phyloP scores from a whole-genome alignment of 1,140 invertebrate species.

The Drosophila lowei region DNA sequence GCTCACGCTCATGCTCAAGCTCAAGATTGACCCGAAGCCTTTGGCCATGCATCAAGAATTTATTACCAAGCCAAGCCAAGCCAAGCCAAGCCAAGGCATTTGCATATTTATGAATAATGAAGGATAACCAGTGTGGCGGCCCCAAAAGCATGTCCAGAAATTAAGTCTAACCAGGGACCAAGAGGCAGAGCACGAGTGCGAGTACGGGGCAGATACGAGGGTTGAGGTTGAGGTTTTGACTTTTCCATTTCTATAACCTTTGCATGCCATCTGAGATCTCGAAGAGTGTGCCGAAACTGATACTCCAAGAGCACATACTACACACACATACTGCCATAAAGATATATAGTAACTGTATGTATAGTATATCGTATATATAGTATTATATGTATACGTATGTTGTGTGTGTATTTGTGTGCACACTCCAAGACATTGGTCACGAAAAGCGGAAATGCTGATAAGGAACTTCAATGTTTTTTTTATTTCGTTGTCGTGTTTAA shows the following conservation, averaged over 20 bases:
- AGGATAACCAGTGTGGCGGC: constrained; percentile 58
- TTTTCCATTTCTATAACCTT: constrained; percentile 80
- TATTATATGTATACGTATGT: background rate
- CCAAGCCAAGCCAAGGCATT: constrained; percentile 32
- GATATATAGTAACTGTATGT: no score
- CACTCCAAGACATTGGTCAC: constrained; percentile 80
- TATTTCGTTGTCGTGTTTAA: constrained; percentile 83
- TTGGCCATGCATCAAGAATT: constrained; percentile 66
- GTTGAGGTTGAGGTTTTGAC: constrained; percentile 23
- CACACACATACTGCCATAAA: constrained; percentile 8
- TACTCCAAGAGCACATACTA: constrained; percentile 42
- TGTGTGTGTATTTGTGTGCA: constrained; percentile 11
- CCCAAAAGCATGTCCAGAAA: constrained; percentile 44
- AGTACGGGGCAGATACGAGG: background rate
- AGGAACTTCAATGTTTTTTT: constrained; percentile 78
- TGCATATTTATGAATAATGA: constrained; percentile 81
- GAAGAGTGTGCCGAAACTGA: constrained; percentile 67
- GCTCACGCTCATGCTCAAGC: constrained; percentile 35
- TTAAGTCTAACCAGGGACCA: constrained; percentile 25
- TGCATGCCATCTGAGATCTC: constrained; percentile 58
- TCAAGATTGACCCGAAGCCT: constrained; percentile 56
- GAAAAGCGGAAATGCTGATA: constrained; percentile 83
- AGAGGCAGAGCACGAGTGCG: no score
- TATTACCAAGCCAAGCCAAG: constrained; percentile 44
- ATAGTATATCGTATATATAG: no score